Base-by-base conservation (phyloP, 2,888 invertebrate genomes). In the Xylocampa areola region DNA sequence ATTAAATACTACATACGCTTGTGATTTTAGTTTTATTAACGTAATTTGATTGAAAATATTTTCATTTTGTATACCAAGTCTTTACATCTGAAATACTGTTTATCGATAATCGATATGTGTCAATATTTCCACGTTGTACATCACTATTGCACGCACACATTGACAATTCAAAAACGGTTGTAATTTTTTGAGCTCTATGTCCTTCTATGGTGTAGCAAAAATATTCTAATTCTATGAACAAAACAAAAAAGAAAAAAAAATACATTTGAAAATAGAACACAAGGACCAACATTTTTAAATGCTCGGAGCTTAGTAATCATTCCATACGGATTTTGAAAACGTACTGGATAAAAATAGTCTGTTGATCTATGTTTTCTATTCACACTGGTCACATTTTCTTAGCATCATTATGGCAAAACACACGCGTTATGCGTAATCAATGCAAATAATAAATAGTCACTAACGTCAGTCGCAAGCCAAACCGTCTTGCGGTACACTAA, bases 391-490 rank as follows among this genome's bases (percentile, higher is more conserved):
- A 60, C 43, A 63, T 61, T 55, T 49, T 13, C 41, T 8, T n/a
- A 44, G 33, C 64, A 63, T 64, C 37, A 30, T 44, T 16, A 21
- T 29, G 45, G 35, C 16, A 37, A 41, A 37, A n/a, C 17, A 13
- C 21, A 49, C 40, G 50, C 62, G 32, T 35, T 45, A 16, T 54
- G 45, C 40, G 50, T 50, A 45, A 65, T 51, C 36, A 11, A 45
- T 41, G 50, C 50, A 60, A 57, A 66, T 57, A 72, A 51, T 41
- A 51, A 49, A 60, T 59, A 62, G 32, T 51, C 33, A 11, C 5
- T 13, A 7, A 39, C 69, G 71, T 73, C 73, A 61, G 19, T 21
- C 32, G 27, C 27, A 32, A 68, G 51, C 43, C 61, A 51, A 50
- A 54, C 45, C 30, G 45, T 59, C 53, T 52, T n/a, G 1, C 5